Conservation (phyloP, 2,113 vertebrate genomes). For the Stomatorhinus ivindoensis region DNA sequence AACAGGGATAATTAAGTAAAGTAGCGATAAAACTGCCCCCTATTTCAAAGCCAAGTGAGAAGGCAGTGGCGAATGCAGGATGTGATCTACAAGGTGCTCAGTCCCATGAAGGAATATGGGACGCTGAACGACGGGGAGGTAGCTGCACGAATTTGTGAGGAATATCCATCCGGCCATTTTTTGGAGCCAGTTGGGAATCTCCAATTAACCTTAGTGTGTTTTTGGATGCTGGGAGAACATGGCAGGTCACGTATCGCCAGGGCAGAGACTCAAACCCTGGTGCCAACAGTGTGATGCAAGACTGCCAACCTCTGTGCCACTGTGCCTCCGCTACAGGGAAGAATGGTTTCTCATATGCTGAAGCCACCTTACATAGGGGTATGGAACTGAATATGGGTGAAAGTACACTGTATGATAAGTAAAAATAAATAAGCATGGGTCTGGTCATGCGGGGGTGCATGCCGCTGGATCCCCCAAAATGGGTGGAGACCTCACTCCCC, state of each 20-base stretch:
- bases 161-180: neutral
- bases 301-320: neutral
- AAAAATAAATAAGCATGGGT: neutral
- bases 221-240: neutral
- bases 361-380: neutral
- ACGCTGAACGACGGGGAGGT: neutral
- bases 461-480: neutral
- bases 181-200: neutral
- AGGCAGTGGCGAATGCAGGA: neutral
- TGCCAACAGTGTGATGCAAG: neutral
- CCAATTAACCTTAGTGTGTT: no score
- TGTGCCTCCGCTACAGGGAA: neutral
- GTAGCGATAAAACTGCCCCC: neutral
- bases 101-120: neutral
- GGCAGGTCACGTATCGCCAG: neutral
- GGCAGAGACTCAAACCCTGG: neutral
- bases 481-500: neutral
- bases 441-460: neutral
- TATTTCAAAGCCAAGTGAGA: neutral
- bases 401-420: neutral
- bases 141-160: neutral
- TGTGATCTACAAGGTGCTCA: neutral
- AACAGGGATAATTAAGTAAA: neutral
- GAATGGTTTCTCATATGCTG: neutral
- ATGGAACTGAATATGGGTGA: neutral